phyloP scores from a whole-genome alignment of 2,888 invertebrate species.

The Pseudococcus longispinus region DNA sequence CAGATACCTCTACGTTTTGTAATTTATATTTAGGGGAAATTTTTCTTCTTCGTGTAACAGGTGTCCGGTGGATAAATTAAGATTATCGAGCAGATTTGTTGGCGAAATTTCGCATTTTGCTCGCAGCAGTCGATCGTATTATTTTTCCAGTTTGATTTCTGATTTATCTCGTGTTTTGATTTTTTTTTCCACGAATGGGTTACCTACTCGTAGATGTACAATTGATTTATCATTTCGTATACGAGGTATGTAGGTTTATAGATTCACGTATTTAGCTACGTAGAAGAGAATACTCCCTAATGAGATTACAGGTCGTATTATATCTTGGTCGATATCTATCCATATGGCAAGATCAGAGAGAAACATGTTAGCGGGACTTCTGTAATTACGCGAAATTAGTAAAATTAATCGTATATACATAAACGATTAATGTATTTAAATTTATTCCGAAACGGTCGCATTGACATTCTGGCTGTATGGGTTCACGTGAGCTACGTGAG shows the following conservation, averaged over 20 bases:
- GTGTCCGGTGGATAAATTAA: neutral
- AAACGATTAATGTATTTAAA: slow-evolving; percentile 45
- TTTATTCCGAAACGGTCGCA: slow-evolving; percentile 30
- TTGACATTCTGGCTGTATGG: slow-evolving; percentile 40
- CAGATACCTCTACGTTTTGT: neutral
- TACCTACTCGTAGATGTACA: neutral
- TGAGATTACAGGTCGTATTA: neutral
- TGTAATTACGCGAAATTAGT: slow-evolving; percentile 26
- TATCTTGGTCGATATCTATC: neutral
- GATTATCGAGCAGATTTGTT: neutral
- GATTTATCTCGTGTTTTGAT: neutral
- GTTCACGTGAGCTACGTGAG: slow-evolving; percentile 51
- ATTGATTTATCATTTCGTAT: neutral
- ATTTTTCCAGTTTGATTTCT: neutral
- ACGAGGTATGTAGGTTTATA: neutral
- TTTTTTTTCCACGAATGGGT: neutral
- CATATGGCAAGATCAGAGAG: neutral
- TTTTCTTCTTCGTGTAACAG: neutral
- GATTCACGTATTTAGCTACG: neutral
- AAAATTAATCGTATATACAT: slow-evolving; percentile 36
- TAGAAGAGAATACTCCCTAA: neutral
- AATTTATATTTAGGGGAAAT: slow-evolving; percentile 11
- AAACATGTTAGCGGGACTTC: slow-evolving; percentile 1
- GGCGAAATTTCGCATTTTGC: neutral
- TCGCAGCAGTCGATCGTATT: neutral